These are phyloP conservation scores for Thecocarcelia acutangulata DNA, from an alignment of 2,888 invertebrate genomes.

Conservation along the genomic window DNA sequence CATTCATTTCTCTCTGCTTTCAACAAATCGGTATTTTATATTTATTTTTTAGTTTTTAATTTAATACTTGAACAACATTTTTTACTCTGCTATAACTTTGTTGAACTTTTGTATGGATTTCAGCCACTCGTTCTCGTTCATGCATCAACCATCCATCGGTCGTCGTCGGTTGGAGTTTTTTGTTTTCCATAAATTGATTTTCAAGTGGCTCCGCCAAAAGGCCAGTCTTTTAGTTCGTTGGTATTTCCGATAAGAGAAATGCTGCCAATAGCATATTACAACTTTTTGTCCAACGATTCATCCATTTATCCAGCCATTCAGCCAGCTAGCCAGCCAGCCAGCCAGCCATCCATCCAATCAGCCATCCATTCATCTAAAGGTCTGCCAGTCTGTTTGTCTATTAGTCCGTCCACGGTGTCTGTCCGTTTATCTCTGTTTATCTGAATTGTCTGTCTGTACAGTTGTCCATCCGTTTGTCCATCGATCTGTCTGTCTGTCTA, in stretches of 20 bases:
- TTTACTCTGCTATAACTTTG: constrained; percentile 27
- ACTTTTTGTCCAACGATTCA: constrained; percentile 27
- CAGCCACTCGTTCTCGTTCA: not conserved
- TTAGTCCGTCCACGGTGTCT: constrained; percentile 10
- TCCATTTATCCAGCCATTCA: not conserved
- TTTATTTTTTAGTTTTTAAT: constrained; percentile 15
- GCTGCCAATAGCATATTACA: constrained; percentile 58
- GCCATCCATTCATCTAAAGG: constrained; percentile 3
- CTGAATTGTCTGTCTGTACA: constrained; percentile 1
- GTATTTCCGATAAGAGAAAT: constrained; percentile 65
- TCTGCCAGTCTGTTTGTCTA: constrained; percentile 7
- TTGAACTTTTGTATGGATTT: constrained; percentile 47
- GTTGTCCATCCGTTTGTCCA: constrained; percentile 2
- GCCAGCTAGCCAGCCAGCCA: constrained; percentile 3
- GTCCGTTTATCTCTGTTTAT: constrained; percentile 6
- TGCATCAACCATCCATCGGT: too few species aligned
- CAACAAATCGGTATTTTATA: constrained; percentile 25
- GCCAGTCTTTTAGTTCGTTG: constrained; percentile 61
- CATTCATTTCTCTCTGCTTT: not conserved
- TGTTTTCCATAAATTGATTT: constrained; percentile 65
- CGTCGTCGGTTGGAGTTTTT: constrained; percentile 39
- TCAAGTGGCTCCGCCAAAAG: constrained; percentile 69
- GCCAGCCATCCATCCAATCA: constrained; percentile 1
- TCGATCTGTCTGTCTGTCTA: not conserved
- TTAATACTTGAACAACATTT: constrained; percentile 30